These are phyloP conservation scores for Labeo rohita DNA, from an alignment of 2,113 vertebrate species.

Conservation along the genomic window DNA sequence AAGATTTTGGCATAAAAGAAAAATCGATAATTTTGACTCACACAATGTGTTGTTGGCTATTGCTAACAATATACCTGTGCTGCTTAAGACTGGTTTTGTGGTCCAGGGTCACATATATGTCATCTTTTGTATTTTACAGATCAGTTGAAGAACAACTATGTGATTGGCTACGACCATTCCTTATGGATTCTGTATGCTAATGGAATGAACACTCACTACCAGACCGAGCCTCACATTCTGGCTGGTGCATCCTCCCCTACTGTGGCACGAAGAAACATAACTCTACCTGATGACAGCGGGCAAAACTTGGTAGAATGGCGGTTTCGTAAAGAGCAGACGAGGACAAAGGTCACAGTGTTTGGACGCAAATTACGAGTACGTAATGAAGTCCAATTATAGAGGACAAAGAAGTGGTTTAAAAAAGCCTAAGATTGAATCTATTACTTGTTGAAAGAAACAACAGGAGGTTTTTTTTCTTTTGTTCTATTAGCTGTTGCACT, in stretches of 20 bases:
- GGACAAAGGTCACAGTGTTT: slow-evolving; percentile 95
- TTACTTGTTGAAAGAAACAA: background rate
- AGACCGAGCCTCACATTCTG: slow-evolving; percentile 93
- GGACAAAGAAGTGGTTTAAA: background rate
- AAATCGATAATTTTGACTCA: too few relatives aligned
- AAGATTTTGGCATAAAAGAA: too few relatives aligned
- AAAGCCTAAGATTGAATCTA: background rate
- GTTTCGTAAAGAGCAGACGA: slow-evolving; percentile 93
- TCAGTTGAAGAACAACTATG: slow-evolving; percentile 92
- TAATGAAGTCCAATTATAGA: slow-evolving; percentile 56
- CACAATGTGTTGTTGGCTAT: too few relatives aligned
- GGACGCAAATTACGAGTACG: slow-evolving; percentile 93
- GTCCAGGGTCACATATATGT: too few relatives aligned
- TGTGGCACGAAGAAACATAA: slow-evolving; percentile 94
- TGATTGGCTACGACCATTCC: slow-evolving; percentile 93
- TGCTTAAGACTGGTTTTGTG: too few relatives aligned
- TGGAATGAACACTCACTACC: slow-evolving; percentile 93
- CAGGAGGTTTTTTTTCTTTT: too few relatives aligned
- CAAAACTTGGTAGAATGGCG: slow-evolving; percentile 98
- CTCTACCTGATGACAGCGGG: slow-evolving; percentile 90
- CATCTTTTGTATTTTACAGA: slow-evolving; percentile 74
- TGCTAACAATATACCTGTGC: too few relatives aligned
- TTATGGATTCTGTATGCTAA: slow-evolving; percentile 92
- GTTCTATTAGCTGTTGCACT: background rate
- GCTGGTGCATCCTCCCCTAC: slow-evolving; percentile 94